Percentiles rank a stretch among this genome's conserved stretches.
Evolutionary conservation across 2,113 vertebrate species (phyloP).

Genomic region (Rhabdomys dilectus): DNA sequence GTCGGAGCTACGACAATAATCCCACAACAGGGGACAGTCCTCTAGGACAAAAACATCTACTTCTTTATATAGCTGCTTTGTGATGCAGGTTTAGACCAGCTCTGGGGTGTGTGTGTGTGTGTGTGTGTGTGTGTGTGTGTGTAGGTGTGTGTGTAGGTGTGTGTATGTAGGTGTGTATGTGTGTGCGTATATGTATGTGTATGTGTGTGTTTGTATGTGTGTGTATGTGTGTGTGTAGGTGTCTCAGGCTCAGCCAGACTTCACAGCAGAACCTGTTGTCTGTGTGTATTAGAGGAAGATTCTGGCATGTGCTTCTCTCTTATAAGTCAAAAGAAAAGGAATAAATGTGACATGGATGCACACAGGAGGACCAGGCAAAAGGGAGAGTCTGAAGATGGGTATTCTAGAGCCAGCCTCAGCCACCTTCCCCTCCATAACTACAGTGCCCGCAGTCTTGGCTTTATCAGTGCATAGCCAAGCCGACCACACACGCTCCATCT

Average conservation of each 20-base stretch:
- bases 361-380: background rate
- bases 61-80: background rate
- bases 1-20: background rate
- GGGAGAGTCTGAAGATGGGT: background rate
- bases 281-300: background rate
- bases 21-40: background rate
- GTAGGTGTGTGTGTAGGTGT: too few species aligned
- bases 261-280: background rate
- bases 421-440: background rate
- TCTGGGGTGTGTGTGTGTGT: background rate
- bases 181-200: too few species aligned
- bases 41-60: constrained; percentile 14
- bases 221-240: too few species aligned
- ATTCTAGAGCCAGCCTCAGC: background rate
- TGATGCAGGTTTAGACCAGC: background rate
- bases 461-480: background rate
- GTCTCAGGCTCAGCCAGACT: background rate
- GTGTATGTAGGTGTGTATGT: too few species aligned
- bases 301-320: constrained; percentile 26
- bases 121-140: too few species aligned
- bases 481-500: background rate
- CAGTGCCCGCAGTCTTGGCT: background rate
- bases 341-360: background rate
- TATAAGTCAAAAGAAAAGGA: background rate
- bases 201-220: too few species aligned